Percentiles rank a stretch among this genome's conserved stretches.
These are phyloP conservation scores for Epinephelus fuscoguttatus DNA, from an alignment of 2,113 vertebrate species.

Conservation along the genomic window DNA sequence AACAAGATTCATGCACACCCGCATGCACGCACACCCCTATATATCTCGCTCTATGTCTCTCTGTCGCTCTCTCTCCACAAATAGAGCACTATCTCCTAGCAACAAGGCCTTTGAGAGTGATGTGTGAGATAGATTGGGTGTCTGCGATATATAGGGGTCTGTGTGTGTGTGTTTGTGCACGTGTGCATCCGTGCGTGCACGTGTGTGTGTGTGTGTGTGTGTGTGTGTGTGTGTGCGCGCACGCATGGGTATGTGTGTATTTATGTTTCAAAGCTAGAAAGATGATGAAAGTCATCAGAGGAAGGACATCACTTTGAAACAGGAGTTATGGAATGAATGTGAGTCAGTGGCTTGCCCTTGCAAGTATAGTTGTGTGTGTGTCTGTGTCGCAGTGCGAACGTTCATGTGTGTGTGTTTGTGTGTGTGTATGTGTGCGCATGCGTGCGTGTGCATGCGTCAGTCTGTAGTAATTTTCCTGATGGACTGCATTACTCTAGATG, in stretches of 20 bases:
- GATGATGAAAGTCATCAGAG: conserved; percentile 66
- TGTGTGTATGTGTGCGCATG: conserved; percentile 1
- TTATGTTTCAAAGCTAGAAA: conserved; percentile 52
- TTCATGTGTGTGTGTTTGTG: not conserved
- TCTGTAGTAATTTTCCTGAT: conserved; percentile 58
- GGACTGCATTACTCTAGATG: conserved; percentile 57
- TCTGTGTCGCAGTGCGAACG: no score
- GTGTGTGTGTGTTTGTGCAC: conserved; percentile 22
- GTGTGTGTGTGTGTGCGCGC: conserved; percentile 17
- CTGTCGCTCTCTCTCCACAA: conserved; percentile 65
- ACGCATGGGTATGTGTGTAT: conserved; percentile 9
- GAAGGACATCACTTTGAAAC: conserved; percentile 57
- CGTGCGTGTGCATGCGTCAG: not conserved
- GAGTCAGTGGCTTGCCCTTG: conserved; percentile 30
- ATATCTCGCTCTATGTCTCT: conserved; percentile 42
- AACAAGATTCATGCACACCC: not conserved
- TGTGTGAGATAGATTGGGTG: conserved; percentile 70
- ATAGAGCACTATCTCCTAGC: conserved; percentile 79
- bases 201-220: conserved; percentile 16
- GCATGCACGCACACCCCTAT: not conserved
- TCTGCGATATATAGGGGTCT: conserved; percentile 49
- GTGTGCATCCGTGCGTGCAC: conserved; percentile 20
- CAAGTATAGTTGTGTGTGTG: not conserved
- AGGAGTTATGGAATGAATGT: conserved; percentile 45
- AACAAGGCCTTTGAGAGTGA: conserved; percentile 73